These are phyloP conservation scores for Pterophyllum scalare DNA, from an alignment of 2,113 vertebrate species.

Conservation along the genomic window DNA sequence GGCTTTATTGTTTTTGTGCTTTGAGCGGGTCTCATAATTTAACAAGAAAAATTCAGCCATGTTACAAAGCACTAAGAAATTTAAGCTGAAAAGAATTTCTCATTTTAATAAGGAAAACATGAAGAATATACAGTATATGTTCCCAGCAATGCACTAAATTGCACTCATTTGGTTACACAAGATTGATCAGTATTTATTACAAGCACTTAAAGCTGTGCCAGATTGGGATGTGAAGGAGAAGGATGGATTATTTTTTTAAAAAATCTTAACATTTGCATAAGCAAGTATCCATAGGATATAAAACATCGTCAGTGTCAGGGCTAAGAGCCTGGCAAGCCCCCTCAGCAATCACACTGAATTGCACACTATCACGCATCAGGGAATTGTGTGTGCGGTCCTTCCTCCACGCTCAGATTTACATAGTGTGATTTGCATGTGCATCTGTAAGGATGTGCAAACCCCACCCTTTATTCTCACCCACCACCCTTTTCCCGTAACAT, in stretches of 20 bases:
- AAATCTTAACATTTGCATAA: conserved; percentile 59
- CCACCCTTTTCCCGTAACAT: conserved; percentile 25
- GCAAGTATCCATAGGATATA: conserved; percentile 55
- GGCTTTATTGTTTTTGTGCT: neutral
- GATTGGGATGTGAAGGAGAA: neutral
- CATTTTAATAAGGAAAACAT: neutral
- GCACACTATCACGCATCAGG: conserved; percentile 37
- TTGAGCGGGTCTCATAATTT: neutral
- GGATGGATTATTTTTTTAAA: conserved; percentile 39
- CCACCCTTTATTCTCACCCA: neutral
- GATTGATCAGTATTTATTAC: conserved; percentile 33
- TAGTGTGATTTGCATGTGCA: conserved; percentile 7
- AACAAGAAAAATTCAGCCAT: neutral
- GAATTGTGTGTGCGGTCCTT: conserved; percentile 26
- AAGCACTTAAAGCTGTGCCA: neutral
- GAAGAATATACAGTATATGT: neutral
- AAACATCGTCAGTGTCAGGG: conserved; percentile 40
- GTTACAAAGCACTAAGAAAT: neutral
- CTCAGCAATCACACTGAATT: conserved; percentile 44
- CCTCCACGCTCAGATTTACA: neutral
- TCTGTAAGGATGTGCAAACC: conserved; percentile 17
- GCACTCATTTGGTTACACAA: conserved; percentile 11
- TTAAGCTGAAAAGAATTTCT: neutral
- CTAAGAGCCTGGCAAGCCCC: conserved; percentile 1
- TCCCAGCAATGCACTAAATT: neutral